phyloP scores from a whole-genome alignment of 2,888 invertebrate genomes.

The Thumatha senex region DNA sequence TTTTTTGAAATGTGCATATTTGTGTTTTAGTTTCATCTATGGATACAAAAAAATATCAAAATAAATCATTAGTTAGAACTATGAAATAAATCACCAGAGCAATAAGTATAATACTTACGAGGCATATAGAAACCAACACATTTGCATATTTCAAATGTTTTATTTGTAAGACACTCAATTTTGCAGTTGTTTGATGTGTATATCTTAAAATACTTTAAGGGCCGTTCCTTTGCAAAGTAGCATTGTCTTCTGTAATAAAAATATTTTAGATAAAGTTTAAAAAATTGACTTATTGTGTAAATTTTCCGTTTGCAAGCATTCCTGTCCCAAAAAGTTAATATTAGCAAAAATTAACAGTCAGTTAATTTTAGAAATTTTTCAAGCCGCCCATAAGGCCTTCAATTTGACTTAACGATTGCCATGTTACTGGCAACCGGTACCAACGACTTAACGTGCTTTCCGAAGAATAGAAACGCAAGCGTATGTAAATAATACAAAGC shows the following conservation, averaged over 20 bases:
- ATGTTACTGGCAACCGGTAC: no score
- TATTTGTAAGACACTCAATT: slow-evolving; percentile 53
- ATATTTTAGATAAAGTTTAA: background rate
- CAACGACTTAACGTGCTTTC: no score
- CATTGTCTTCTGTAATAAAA: slow-evolving; percentile 50
- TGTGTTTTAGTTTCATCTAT: slow-evolving; percentile 9
- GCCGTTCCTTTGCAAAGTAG: slow-evolving; percentile 47
- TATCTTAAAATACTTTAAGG: slow-evolving; percentile 46
- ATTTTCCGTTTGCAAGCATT: no score
- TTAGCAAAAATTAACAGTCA: no score
- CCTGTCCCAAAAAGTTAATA: no score
- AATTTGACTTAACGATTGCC: no score
- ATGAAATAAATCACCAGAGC: background rate
- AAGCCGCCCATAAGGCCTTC: no score
- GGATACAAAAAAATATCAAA: background rate
- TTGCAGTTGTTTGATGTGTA: slow-evolving; percentile 55
- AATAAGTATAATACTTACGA: slow-evolving; percentile 37
- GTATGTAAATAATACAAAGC: no score
- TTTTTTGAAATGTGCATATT: slow-evolving; percentile 13
- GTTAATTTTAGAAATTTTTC: no score
- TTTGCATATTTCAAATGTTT: slow-evolving; percentile 38
- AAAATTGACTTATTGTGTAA: no score
- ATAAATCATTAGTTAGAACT: background rate
- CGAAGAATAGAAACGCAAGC: no score
- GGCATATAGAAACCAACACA: slow-evolving; percentile 58